Base-by-base conservation (phyloP, 1,140 invertebrate species). In the Ips nitidus region DNA sequence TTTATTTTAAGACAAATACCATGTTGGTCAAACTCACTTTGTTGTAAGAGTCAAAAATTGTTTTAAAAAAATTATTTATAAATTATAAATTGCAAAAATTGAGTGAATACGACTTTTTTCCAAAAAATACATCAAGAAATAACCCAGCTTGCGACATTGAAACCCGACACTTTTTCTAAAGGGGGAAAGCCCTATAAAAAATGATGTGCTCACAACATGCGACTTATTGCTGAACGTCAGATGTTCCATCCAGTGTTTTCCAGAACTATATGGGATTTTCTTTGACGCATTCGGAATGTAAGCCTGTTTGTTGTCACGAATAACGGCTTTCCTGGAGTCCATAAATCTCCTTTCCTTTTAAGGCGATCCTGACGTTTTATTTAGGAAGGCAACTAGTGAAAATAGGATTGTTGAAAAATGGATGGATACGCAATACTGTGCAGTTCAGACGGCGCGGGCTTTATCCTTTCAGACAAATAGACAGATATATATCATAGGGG, bases 271-370 rank as follows among this genome's bases (percentile, higher is more conserved):
- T 67, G 41, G 36, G 65, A 58, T 67, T 59, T 58, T 52, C 42
- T 67, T 59, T 59, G 41, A 47, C 4, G 65, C 56, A 59, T 57
- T 57, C 53, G 47, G 56, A 67, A 67, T 58, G 38, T 66, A 7
- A 56, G 38, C 42, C 40, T 66, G 63, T 66, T 66, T 52, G 57
- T 52, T 63, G 45, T 53, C 40, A 53, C n/a, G 61, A 40, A 61
- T 61, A 61, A 52, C 47, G 52, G 61, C 47, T 53, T 52, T 59
- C 6, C 61, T 52, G 41, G 52, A 63, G 61, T 63, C 47, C 50
- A 63, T 63, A 63, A 63, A 63, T 63, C 61, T 63, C 45, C 41
- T 63, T 63, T 52, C 52, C 45, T 63, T 53, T 63, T 52, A 63
- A 39, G 52, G 47, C 4, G 36, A 63, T 63, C 47, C 40, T 63